phyloP scores from a whole-genome alignment of 2,888 invertebrate genomes.

The Mimachlamys varia region DNA sequence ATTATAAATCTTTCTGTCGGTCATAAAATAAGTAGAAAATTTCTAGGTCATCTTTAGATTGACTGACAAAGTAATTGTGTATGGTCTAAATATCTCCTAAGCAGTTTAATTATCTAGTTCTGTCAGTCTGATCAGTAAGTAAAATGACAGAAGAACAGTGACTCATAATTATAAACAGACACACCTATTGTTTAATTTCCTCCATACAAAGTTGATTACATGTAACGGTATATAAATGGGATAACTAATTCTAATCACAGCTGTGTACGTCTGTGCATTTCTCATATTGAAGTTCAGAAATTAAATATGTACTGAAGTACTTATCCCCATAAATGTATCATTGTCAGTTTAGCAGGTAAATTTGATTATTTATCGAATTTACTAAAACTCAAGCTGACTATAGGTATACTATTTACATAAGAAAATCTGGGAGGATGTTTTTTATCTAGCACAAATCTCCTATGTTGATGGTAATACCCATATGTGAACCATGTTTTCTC shows the following conservation, averaged over 20 bases:
- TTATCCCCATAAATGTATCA: too few species aligned
- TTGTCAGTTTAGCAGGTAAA: too few species aligned
- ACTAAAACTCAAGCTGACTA: too few species aligned
- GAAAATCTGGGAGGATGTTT: too few species aligned
- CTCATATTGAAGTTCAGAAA: neutral
- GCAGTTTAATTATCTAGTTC: neutral
- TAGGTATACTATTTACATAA: too few species aligned
- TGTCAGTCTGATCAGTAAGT: neutral
- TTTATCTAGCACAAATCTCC: too few species aligned
- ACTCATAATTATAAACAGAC: neutral
- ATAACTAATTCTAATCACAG: neutral
- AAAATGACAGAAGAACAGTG: neutral
- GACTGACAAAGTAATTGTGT: neutral
- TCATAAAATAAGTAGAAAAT: too few species aligned
- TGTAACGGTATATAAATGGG: neutral
- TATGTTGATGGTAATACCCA: too few species aligned
- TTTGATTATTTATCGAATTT: too few species aligned
- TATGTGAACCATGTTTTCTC: too few species aligned
- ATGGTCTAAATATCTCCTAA: neutral
- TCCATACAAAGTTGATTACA: neutral
- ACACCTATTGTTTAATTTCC: neutral
- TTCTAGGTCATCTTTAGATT: neutral
- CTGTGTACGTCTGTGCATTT: slow-evolving; percentile 7
- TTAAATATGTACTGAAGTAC: neutral
- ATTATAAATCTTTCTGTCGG: too few species aligned